Evolutionary conservation across 2,888 invertebrate species (phyloP).

Genomic region (Microdon myrmicae): DNA sequence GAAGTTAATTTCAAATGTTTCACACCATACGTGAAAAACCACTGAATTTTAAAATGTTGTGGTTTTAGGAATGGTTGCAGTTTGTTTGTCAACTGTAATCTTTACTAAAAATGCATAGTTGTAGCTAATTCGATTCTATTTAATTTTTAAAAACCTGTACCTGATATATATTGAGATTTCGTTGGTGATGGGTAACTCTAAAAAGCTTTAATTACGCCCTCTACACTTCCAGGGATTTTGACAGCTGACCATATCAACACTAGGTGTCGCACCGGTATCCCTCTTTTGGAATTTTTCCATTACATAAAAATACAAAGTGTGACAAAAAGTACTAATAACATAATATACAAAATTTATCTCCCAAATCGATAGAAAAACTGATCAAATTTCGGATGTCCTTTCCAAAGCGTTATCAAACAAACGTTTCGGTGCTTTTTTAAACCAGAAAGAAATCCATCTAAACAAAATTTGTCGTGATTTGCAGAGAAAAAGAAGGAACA

Average conservation of each 20-base stretch:
- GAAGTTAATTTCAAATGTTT: no score
- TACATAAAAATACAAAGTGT: conserved; percentile 51
- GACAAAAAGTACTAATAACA: conserved; percentile 34
- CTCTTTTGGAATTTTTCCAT: conserved; percentile 53
- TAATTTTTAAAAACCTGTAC: no score
- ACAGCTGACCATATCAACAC: not conserved
- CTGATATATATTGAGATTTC: no score
- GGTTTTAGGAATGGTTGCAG: no score
- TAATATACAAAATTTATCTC: conserved; percentile 27
- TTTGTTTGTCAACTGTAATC: no score
- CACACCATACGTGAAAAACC: no score
- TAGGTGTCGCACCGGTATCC: conserved; percentile 15
- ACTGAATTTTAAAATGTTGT: no score
- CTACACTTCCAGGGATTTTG: conserved; percentile 4
- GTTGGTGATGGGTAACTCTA: no score
- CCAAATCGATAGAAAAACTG: conserved; percentile 9
- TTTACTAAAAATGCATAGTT: no score
- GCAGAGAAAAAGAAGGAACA: conserved; percentile 24
- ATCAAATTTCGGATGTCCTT: no score
- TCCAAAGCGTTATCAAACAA: no score
- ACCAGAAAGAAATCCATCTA: not conserved
- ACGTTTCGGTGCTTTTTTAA: conserved; percentile 1
- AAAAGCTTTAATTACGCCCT: not conserved
- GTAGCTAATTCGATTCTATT: no score
- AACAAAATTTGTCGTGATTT: conserved; percentile 3